phyloP scores from a whole-genome alignment of 2,888 invertebrate genomes.

The Nephrocerus scutellatus region DNA sequence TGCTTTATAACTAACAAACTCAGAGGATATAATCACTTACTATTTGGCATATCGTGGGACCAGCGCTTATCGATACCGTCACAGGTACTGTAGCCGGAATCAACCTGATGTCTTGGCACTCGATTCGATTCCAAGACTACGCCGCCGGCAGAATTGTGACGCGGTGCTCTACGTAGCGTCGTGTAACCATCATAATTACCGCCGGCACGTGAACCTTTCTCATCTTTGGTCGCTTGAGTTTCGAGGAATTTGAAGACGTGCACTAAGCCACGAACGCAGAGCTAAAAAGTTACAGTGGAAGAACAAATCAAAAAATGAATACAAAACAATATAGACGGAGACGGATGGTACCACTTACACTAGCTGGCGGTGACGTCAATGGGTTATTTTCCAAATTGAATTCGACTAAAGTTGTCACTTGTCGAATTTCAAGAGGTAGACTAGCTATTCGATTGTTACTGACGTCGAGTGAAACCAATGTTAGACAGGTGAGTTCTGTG shows the following conservation, averaged over 20 bases:
- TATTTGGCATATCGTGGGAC: conserved; percentile 65
- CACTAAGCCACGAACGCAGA: conserved; percentile 82
- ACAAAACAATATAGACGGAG: neutral
- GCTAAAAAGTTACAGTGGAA: conserved; percentile 24
- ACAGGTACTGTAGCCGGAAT: conserved; percentile 83
- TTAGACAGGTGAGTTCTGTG: conserved; percentile 79
- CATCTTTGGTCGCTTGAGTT: conserved; percentile 71
- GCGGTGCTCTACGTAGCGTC: conserved; percentile 42
- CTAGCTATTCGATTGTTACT: conserved; percentile 85
- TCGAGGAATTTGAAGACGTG: conserved; percentile 94
- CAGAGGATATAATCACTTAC: no score
- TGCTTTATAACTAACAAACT: no score
- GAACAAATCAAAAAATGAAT: conserved; percentile 3
- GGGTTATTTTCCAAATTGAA: conserved; percentile 84
- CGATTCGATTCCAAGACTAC: conserved; percentile 39
- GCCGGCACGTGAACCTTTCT: conserved; percentile 42
- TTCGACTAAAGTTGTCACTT: conserved; percentile 76
- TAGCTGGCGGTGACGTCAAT: conserved; percentile 83
- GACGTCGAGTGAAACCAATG: conserved; percentile 77
- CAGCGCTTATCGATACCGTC: conserved; percentile 76
- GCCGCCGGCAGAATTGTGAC: conserved; percentile 38
- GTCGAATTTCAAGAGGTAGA: conserved; percentile 79
- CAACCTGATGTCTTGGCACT: conserved; percentile 61
- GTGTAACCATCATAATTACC: conserved; percentile 47
- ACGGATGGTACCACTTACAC: conserved; percentile 57